Conservation (phyloP, 2,113 vertebrate genomes). For the Glareola pratincola region DNA sequence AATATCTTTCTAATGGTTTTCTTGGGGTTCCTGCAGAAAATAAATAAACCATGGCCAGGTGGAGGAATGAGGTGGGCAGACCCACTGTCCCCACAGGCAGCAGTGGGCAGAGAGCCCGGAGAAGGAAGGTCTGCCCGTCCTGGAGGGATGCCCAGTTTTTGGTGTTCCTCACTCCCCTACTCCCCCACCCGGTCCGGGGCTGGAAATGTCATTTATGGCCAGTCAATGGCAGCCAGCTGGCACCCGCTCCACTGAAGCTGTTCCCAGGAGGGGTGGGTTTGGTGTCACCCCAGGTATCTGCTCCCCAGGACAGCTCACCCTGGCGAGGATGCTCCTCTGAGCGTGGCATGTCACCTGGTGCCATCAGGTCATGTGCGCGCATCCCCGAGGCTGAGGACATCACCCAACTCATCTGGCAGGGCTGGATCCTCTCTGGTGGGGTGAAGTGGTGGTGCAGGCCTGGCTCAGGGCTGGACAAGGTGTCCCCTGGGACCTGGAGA, state of each 20-base stretch:
- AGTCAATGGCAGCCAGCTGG: background rate
- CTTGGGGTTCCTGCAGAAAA: background rate
- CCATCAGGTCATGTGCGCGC: accelerated
- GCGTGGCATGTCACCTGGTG: accelerated
- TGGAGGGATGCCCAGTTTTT: background rate
- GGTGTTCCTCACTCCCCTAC: background rate
- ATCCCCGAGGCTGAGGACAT: accelerated
- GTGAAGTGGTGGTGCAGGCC: background rate
- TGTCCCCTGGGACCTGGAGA: background rate
- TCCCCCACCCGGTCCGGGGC: background rate
- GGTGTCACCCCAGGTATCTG: background rate
- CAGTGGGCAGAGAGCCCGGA: background rate
- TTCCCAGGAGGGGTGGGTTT: background rate
- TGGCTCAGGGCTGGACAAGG: accelerated
- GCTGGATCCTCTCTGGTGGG: background rate
- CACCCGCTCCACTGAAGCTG: accelerated
- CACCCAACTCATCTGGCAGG: background rate
- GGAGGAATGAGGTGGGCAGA: background rate
- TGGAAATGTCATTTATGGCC: background rate
- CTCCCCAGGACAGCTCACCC: background rate
- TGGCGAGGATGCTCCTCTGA: background rate
- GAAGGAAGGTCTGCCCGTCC: background rate
- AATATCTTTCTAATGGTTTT: background rate
- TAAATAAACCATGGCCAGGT: background rate
- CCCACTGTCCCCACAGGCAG: background rate